Evolutionary conservation across 1,140 invertebrate genomes (phyloP).

Genomic region (Tribolium madens): DNA sequence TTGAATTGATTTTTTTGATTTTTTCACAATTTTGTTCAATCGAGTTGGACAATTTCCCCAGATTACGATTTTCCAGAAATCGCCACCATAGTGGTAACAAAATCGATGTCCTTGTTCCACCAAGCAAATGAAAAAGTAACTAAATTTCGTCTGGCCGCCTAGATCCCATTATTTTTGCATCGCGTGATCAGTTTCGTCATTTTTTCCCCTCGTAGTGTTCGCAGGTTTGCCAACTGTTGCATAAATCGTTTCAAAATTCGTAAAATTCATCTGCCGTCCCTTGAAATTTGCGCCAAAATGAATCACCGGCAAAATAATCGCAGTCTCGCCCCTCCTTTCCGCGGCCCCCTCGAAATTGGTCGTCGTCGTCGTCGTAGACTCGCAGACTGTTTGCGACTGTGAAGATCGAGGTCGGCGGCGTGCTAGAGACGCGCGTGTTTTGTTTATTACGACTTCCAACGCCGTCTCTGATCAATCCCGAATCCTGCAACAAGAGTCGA

Average conservation of each 20-base stretch:
- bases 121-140: not conserved
- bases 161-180: not conserved
- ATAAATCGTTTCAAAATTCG: not conserved
- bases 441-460: constrained; percentile 30
- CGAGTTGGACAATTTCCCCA: too few relatives aligned
- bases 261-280: too few relatives aligned
- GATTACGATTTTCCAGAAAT: not conserved
- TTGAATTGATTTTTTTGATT: too few relatives aligned
- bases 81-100: not conserved
- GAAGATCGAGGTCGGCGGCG: constrained; percentile 21
- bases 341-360: constrained; percentile 16
- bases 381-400: constrained; percentile 41
- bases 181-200: not conserved
- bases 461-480: constrained; percentile 14
- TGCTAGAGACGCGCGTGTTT: constrained; percentile 23
- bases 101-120: not conserved
- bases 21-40: too few relatives aligned
- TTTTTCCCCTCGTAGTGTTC: not conserved
- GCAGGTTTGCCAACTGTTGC: not conserved
- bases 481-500: not conserved
- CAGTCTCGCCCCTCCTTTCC: not conserved
- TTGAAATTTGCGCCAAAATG: constrained; percentile 4
- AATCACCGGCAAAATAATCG: not conserved
- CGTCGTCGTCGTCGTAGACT: constrained; percentile 30
- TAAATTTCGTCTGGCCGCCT: not conserved